Percentiles rank a stretch among this genome's conserved stretches.
Conservation (phyloP, 2,113 vertebrate genomes). For the Alligator sinensis region DNA sequence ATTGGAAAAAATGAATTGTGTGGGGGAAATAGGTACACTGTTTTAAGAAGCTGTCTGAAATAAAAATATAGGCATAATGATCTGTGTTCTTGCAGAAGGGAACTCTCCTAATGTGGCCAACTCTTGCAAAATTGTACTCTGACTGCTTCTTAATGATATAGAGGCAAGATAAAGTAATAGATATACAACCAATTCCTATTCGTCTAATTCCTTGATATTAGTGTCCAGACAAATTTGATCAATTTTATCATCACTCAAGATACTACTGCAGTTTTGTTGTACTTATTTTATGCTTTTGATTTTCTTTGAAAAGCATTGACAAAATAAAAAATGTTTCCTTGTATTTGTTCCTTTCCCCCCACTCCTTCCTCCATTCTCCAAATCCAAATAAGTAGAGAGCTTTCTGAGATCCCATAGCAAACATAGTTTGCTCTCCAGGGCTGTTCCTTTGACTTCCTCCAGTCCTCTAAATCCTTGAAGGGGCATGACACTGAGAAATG, state of each 20-base stretch:
- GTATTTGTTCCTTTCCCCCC: background rate
- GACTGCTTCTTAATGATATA: background rate
- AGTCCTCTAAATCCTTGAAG: background rate
- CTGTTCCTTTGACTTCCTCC: background rate
- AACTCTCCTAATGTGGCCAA: background rate
- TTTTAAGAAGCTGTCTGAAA: no score
- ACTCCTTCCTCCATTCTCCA: background rate
- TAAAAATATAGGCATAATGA: no score
- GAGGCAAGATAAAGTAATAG: background rate
- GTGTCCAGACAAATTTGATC: no score
- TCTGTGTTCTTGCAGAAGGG: background rate
- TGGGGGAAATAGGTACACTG: background rate
- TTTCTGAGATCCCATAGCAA: background rate
- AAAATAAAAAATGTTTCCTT: background rate
- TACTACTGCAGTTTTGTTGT: no score
- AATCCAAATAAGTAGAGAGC: background rate
- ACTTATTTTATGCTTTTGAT: no score
- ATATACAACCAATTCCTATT: background rate
- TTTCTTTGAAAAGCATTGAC: no score
- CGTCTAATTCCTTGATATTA: background rate
- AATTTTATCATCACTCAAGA: no score
- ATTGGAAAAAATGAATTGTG: background rate
- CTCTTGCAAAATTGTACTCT: background rate
- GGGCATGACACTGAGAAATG: background rate
- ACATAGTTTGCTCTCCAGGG: background rate